phyloP scores from a whole-genome alignment of 2,888 invertebrate genomes.

The Aphelenchoides bicaudatus region DNA sequence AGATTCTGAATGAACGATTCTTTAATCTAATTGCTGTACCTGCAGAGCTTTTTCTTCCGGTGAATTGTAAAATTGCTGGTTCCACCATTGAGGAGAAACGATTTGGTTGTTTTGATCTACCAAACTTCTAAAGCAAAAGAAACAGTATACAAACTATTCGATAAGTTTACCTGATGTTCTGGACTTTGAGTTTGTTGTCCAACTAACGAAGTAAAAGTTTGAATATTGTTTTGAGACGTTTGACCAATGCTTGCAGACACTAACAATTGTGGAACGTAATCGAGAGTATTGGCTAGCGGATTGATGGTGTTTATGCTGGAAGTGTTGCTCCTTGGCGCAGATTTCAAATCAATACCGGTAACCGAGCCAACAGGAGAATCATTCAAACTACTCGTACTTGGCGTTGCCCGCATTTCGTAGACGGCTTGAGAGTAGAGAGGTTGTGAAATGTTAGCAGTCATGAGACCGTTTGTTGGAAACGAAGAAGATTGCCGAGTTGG shows the following conservation, averaged over 20 bases:
- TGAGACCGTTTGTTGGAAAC: slow-evolving; percentile 3
- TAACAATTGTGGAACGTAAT: slow-evolving; percentile 50
- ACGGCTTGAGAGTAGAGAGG: slow-evolving; percentile 37
- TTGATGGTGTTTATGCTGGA: slow-evolving; percentile 4
- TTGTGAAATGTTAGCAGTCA: slow-evolving; percentile 20
- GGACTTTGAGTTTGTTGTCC: neutral
- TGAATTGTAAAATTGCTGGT: slow-evolving; percentile 3
- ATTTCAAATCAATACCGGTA: slow-evolving; percentile 7
- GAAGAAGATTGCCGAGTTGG: slow-evolving; percentile 29
- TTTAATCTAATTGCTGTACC: neutral
- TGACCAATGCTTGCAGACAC: slow-evolving; percentile 27
- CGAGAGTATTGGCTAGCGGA: slow-evolving; percentile 24
- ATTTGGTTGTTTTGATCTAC: slow-evolving; percentile 18
- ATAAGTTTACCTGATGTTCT: neutral
- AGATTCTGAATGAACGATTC: neutral
- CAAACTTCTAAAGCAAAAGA: slow-evolving; percentile 16
- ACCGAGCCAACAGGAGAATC: slow-evolving; percentile 14
- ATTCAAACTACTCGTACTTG: slow-evolving; percentile 14
- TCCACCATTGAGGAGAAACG: slow-evolving; percentile 13
- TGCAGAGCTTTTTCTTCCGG: slow-evolving; percentile 6
- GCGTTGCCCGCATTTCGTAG: slow-evolving; percentile 25
- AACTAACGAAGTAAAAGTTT: neutral
- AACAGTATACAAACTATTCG: slow-evolving; percentile 1
- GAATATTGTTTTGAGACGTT: neutral
- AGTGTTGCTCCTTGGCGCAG: slow-evolving; percentile 10